A percentile compares a stretch with the other conserved stretches of the same genome.
Evolutionary conservation across 2,888 invertebrate genomes (phyloP).

Genomic region (Epirrhoe alternata): DNA sequence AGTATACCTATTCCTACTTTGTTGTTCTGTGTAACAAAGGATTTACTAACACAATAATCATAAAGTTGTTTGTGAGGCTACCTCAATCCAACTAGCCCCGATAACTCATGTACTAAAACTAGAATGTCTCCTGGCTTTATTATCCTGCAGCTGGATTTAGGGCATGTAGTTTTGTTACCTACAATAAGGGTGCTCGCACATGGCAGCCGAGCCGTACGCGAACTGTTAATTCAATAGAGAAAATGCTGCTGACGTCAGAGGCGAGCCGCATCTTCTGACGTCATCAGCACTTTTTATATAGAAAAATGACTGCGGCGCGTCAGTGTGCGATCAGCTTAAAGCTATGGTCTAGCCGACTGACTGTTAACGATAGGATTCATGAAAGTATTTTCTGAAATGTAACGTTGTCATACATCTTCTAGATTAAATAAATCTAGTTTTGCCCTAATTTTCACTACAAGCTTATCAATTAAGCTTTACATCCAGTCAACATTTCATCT

Average conservation of each 20-base stretch:
- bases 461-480: no score
- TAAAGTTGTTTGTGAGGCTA: constrained; percentile 33
- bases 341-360: not conserved
- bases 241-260: no score
- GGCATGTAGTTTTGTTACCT: not conserved
- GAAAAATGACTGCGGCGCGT: no score
- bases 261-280: no score
- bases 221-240: no score
- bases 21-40: constrained; percentile 8
- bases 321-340: no score
- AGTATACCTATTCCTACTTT: not conserved
- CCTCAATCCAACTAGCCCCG: constrained; percentile 20
- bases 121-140: constrained; percentile 23
- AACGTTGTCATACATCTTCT: not conserved
- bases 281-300: no score
- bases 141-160: constrained; percentile 12
- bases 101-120: constrained; percentile 28
- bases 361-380: not conserved
- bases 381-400: not conserved
- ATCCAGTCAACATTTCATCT: no score
- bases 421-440: not conserved
- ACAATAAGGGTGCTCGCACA: no score
- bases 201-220: no score
- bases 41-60: constrained; percentile 25
- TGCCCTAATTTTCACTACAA: no score